These are phyloP conservation scores for Characodon lateralis DNA, from an alignment of 2,797 vertebrate genomes.

Conservation along the genomic window DNA sequence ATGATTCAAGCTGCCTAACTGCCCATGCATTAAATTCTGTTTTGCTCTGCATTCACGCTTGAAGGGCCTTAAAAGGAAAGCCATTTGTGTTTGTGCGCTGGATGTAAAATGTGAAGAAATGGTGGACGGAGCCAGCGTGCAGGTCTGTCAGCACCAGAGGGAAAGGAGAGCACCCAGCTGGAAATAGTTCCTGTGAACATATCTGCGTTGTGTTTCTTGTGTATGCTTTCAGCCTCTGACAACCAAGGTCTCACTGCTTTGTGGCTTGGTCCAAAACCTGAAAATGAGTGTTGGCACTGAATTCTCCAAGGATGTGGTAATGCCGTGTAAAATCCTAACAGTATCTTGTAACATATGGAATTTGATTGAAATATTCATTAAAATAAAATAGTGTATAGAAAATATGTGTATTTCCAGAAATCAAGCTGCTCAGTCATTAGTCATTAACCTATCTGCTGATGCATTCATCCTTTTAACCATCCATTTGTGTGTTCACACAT, in stretches of 20 bases:
- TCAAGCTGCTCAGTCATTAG: too few species aligned
- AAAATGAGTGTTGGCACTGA: too few species aligned
- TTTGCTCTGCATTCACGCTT: conserved; percentile 58
- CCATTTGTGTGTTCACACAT: neutral
- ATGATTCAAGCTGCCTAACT: conserved; percentile 67
- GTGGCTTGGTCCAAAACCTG: neutral
- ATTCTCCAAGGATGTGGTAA: too few species aligned
- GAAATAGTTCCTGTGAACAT: conserved; percentile 51
- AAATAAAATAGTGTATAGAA: too few species aligned
- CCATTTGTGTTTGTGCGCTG: conserved; percentile 65
- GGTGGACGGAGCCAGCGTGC: conserved; percentile 34
- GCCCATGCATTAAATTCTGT: conserved; percentile 62
- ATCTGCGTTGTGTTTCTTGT: conserved; percentile 37
- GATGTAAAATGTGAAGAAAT: conserved; percentile 63
- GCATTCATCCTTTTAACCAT: neutral
- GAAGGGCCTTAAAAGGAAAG: conserved; percentile 52
- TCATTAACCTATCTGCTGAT: neutral
- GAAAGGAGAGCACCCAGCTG: conserved; percentile 51
- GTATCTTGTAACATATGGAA: too few species aligned
- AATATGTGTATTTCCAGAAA: too few species aligned
- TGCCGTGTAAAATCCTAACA: too few species aligned
- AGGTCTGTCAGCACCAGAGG: conserved; percentile 41
- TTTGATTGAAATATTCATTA: too few species aligned
- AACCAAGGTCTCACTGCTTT: conserved; percentile 54
- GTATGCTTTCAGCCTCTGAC: conserved; percentile 21